A percentile compares a stretch with the other conserved stretches of the same genome.
These are phyloP conservation scores for Oncorhynchus gorbuscha DNA, from an alignment of 2,113 vertebrate species.

Conservation along the genomic window DNA sequence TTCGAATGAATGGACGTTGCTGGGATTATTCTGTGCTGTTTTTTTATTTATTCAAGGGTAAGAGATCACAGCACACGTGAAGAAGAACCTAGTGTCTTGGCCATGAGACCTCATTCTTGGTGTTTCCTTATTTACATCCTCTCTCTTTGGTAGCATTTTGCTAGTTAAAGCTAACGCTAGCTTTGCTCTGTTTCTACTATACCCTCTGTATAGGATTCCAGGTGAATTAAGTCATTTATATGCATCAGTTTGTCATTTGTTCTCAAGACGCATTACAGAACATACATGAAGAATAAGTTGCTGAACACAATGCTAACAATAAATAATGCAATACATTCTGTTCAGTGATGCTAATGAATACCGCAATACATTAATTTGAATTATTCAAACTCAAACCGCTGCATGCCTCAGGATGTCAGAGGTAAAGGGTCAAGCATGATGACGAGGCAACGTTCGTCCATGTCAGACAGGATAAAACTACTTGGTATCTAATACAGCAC, in stretches of 20 bases:
- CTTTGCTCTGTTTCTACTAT: not conserved
- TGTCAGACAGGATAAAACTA: conserved; percentile 1
- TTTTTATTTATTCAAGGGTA: not conserved
- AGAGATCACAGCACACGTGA: too few relatives aligned
- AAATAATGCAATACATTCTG: conserved; percentile 15
- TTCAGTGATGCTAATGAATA: conserved; percentile 4
- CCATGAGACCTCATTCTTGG: not conserved
- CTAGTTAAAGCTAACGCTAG: too few relatives aligned
- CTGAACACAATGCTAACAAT: conserved; percentile 6
- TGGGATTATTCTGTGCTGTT: not conserved
- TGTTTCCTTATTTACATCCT: not conserved
- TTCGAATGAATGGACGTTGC: not conserved
- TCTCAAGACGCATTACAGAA: conserved; percentile 11
- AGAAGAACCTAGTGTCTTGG: not conserved
- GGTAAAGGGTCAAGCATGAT: conserved; percentile 12
- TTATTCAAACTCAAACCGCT: conserved; percentile 7
- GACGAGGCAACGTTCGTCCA: not conserved
- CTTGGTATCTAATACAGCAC: conserved; percentile 1
- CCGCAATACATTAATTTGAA: conserved; percentile 20
- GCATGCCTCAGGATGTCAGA: conserved; percentile 36
- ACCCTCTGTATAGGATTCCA: conserved; percentile 8
- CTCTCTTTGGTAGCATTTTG: not conserved
- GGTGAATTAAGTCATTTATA: not conserved
- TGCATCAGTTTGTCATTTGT: not conserved
- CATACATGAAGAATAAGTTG: conserved; percentile 8